Evolutionary conservation across 2,113 vertebrate genomes (phyloP), one percentile per base, ranked within the genome.

Genomic region (Butastur rufipennis): DNA sequence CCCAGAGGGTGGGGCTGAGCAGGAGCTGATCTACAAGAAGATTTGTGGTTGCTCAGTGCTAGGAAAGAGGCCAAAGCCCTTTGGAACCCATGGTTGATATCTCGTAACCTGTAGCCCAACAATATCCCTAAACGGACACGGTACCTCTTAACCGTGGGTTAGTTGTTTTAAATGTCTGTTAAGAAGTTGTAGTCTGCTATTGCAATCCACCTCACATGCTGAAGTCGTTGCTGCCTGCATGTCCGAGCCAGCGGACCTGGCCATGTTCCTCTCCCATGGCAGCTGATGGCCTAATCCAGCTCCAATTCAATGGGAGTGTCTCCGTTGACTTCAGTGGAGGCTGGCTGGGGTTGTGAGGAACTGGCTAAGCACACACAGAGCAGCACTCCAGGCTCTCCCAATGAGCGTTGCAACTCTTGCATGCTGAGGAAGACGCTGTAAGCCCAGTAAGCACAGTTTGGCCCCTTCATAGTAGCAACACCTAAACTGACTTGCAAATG

Each of bases 201-300:
- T 96, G 88, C 65, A 38, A 90, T 94, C 81, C 50, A 48, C 84
- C 90, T 95, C 78, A 43, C 78, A 72, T 36, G 70, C 95, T 95
- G 84, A 85, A 93, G 78, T 71, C 0, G 0, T 72, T 85, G 78
- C 59, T 83, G 83, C 70, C 63, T 53, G 58, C 0, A 0, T 43
- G 80, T 80, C 78, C 68, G 71, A 79, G 96, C 93, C 95, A 95
- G 87, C 2, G 1, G 48, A 43, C 36, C 83, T 94, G 92, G 94
- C 86, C 0, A 0, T 62, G 73, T 27, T 95, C 61, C 84, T 78
- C 86, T 88, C 80, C 62, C 52, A 5, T 55, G 82, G 88, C 86
- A 88, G 80, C 48, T 48, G 58, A 42, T 53, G 88, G 75, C 65
- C 91, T 68, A 47, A 78, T 38, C 73, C 91, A 58, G 77, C 77